Conservation (phyloP, 1,140 invertebrate genomes). For the Microplitis mediator region DNA sequence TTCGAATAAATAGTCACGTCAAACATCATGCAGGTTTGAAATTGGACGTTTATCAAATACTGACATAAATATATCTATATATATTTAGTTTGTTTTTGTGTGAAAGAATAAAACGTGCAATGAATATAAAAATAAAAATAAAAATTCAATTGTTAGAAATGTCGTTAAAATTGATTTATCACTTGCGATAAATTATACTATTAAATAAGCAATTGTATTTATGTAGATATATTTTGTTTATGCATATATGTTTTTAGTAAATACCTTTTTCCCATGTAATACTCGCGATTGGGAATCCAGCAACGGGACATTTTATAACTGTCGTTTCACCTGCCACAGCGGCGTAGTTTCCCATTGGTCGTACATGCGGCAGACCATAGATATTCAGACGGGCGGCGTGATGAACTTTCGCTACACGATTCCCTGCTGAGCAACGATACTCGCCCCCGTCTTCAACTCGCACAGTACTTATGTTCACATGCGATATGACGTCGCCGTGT, state of each 20-base stretch:
- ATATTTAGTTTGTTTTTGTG: background rate
- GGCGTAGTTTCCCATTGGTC: slow-evolving; percentile 89
- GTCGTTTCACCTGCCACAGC: slow-evolving; percentile 86
- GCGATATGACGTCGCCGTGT: slow-evolving; percentile 91
- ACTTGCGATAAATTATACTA: background rate
- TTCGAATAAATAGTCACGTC: too few species aligned
- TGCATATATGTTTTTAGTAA: slow-evolving; percentile 20
- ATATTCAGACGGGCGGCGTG: slow-evolving; percentile 89
- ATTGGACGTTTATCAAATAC: slow-evolving; percentile 1
- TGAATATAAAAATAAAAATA: background rate
- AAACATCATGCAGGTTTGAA: background rate
- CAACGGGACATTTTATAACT: slow-evolving; percentile 89
- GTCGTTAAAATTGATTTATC: background rate
- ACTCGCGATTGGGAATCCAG: slow-evolving; percentile 87
- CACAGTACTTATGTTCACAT: slow-evolving; percentile 90
- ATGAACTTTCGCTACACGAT: slow-evolving; percentile 75
- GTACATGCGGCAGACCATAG: slow-evolving; percentile 87
- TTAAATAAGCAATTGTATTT: background rate
- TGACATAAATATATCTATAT: background rate
- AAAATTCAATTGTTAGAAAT: background rate
- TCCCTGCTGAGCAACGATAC: slow-evolving; percentile 86
- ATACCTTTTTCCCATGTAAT: slow-evolving; percentile 89
- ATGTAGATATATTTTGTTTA: too few species aligned
- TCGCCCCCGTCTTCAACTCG: slow-evolving; percentile 90
- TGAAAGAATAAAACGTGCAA: background rate